Evolutionary conservation across 2,888 invertebrate genomes (phyloP).

Genomic region (Trisateles emortualis): DNA sequence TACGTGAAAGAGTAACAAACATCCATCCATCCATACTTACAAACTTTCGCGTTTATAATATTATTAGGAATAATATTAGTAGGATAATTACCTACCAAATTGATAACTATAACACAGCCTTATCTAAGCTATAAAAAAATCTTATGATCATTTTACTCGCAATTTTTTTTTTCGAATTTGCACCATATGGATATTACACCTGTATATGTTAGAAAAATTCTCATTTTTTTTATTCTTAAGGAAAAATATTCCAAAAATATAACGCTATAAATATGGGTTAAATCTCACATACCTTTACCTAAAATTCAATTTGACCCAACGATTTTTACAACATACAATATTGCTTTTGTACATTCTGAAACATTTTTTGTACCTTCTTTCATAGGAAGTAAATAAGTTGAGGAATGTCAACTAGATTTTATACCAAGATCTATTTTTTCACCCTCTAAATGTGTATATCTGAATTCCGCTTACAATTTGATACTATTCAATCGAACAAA

Average conservation of each 20-base stretch:
- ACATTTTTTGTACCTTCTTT: background rate
- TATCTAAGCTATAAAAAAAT: no score
- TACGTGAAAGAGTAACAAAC: no score
- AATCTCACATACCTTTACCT: constrained; percentile 19
- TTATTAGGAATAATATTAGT: no score
- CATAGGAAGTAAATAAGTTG: background rate
- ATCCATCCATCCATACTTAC: no score
- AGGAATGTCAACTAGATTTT: background rate
- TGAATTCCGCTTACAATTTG: no score
- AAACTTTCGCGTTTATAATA: no score
- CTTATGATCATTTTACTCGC: no score
- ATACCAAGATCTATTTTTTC: background rate
- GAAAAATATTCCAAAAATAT: constrained; percentile 1
- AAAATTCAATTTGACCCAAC: constrained; percentile 27
- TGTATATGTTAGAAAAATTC: background rate
- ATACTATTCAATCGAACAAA: no score
- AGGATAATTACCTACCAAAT: no score
- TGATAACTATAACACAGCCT: no score
- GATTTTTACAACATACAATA: constrained; percentile 1
- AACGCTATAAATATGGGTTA: background rate
- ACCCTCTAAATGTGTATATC: no score
- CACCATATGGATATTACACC: background rate
- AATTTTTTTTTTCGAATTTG: no score
- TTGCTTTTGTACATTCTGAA: constrained; percentile 1
- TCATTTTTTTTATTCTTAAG: background rate